phyloP scores from a whole-genome alignment of 2,888 invertebrate genomes.

The Zhuqinia jingwanae region DNA sequence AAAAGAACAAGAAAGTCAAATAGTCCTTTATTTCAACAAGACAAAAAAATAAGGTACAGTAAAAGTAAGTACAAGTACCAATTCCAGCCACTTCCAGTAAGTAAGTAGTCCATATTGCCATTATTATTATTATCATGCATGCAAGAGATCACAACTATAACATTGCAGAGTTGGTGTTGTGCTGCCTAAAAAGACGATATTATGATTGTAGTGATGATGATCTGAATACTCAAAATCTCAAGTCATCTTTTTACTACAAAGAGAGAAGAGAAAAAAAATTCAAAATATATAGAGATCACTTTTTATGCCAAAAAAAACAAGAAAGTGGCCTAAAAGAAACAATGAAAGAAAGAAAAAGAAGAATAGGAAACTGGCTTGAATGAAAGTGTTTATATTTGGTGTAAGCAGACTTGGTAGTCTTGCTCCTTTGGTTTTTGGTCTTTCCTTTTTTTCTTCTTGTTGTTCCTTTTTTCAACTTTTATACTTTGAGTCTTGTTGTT shows the following conservation, averaged over 20 bases:
- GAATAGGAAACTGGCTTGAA: neutral
- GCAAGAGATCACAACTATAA: slow-evolving; percentile 5
- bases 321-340: slow-evolving; percentile 7
- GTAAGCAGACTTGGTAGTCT: neutral
- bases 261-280: too few relatives aligned
- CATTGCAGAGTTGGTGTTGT: neutral
- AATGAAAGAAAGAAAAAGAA: neutral
- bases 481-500: neutral
- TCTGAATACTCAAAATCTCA: neutral
- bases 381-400: slow-evolving; percentile 23
- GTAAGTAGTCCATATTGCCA: neutral
- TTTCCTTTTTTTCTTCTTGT: neutral
- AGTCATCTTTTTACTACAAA: slow-evolving; percentile 17
- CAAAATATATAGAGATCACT: too few relatives aligned
- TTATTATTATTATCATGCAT: slow-evolving; percentile 14
- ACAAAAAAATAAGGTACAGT: too few relatives aligned
- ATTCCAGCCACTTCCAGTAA: neutral
- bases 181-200: neutral
- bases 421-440: neutral
- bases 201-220: too few relatives aligned
- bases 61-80: neutral
- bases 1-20: neutral
- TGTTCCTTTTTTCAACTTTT: neutral
- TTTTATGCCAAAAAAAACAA: neutral
- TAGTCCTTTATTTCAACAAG: neutral